Percentiles rank a stretch among this genome's conserved stretches.
These are phyloP conservation scores for Troides aeacus DNA, from an alignment of 2,888 invertebrate species.

Conservation along the genomic window DNA sequence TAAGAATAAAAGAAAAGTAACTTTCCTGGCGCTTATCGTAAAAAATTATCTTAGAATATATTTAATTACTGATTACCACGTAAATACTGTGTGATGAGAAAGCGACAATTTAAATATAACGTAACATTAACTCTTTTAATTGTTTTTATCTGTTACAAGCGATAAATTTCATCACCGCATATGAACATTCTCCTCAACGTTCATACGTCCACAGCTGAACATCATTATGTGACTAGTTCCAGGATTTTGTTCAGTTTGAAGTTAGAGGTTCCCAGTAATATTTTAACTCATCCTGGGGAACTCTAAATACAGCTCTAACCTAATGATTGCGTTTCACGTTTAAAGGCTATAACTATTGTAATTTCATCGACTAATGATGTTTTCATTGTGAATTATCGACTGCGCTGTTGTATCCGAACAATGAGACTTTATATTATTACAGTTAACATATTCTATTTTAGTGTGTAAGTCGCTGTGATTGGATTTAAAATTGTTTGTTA, in stretches of 20 bases:
- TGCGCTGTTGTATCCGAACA: slow-evolving; percentile 24
- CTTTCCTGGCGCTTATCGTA: neutral
- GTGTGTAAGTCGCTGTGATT: neutral
- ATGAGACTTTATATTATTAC: neutral
- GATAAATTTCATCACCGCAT: too few relatives aligned
- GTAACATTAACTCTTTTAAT: too few relatives aligned
- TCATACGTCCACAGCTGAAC: too few relatives aligned
- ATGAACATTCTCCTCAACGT: too few relatives aligned
- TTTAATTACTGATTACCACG: neutral
- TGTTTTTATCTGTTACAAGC: too few relatives aligned
- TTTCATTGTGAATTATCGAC: slow-evolving; percentile 49
- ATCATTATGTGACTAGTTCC: too few relatives aligned
- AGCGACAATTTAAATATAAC: too few relatives aligned
- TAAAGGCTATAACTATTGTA: slow-evolving; percentile 36
- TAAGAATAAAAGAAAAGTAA: neutral
- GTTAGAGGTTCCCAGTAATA: too few relatives aligned
- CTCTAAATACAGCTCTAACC: slow-evolving; percentile 45
- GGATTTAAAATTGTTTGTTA: slow-evolving; percentile 25
- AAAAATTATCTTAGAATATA: neutral
- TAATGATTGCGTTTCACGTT: slow-evolving; percentile 44
- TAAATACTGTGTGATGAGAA: neutral
- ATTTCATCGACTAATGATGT: slow-evolving; percentile 44
- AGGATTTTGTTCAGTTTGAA: too few relatives aligned
- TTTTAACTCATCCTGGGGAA: slow-evolving; percentile 32
- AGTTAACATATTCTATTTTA: slow-evolving; percentile 5